These are phyloP conservation scores for Enteromius afrohamiltoni DNA, from an alignment of 2,797 vertebrate species.

Conservation along the genomic window DNA sequence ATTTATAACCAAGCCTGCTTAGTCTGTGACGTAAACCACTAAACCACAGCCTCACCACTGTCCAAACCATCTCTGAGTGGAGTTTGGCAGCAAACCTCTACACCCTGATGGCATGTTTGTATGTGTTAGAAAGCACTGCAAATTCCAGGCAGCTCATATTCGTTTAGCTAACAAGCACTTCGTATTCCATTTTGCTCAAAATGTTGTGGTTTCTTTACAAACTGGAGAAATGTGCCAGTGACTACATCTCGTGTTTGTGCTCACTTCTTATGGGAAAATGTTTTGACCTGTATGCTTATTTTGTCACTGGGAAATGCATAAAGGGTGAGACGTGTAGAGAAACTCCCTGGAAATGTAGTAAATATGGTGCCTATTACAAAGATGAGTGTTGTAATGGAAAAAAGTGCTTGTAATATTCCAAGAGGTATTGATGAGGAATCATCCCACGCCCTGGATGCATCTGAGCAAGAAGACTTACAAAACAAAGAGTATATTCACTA, in stretches of 20 bases:
- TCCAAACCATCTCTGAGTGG: not conserved
- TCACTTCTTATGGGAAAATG: not conserved
- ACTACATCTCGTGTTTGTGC: slow-evolving; percentile 13
- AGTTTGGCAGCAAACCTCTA: slow-evolving; percentile 5
- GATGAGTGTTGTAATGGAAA: slow-evolving; percentile 4
- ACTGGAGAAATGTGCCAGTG: slow-evolving; percentile 27
- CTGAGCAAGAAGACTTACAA: slow-evolving; percentile 5
- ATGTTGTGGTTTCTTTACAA: slow-evolving; percentile 30
- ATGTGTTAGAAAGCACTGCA: slow-evolving; percentile 23
- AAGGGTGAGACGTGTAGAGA: not conserved
- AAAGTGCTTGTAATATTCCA: slow-evolving; percentile 2
- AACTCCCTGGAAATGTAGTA: not conserved
- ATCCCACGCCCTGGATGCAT: slow-evolving; percentile 17
- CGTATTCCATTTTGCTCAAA: slow-evolving; percentile 39
- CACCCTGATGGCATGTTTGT: not conserved
- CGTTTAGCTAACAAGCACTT: slow-evolving; percentile 49
- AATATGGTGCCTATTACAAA: not conserved
- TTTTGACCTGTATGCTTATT: not conserved
- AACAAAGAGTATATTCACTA: not conserved
- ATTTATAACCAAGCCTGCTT: not conserved
- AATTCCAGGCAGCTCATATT: slow-evolving; percentile 17
- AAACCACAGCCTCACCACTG: not conserved
- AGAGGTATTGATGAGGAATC: not conserved
- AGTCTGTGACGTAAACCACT: not conserved
- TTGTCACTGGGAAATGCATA: not conserved